These are phyloP conservation scores for Chlorocebus sabaeus DNA, from an alignment of 2,113 vertebrate genomes.

Conservation along the genomic window DNA sequence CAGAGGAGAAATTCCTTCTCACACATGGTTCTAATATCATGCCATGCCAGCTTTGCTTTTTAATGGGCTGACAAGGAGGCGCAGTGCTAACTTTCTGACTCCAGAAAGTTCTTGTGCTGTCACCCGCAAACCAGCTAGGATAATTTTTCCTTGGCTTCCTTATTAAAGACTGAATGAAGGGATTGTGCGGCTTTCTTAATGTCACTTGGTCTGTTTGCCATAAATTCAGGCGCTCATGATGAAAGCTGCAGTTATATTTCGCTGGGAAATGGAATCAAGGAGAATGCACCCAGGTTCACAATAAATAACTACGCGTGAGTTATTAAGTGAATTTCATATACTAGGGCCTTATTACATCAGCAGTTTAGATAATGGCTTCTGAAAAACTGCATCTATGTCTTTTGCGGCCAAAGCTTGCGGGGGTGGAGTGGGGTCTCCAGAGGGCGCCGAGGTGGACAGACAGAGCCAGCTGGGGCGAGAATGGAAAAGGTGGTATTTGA, in stretches of 20 bases:
- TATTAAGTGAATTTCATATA: conserved; percentile 89
- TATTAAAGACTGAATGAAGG: conserved; percentile 91
- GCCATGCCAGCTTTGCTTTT: conserved; percentile 96
- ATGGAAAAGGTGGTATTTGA: conserved; percentile 80
- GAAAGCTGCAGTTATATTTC: conserved; percentile 89
- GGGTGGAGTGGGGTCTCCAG: neutral
- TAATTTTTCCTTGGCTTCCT: conserved; percentile 90
- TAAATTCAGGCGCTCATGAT: conserved; percentile 86
- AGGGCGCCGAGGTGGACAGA: conserved; percentile 47
- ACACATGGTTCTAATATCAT: conserved; percentile 99
- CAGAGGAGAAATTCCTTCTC: conserved; percentile 97
- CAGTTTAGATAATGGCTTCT: conserved; percentile 86
- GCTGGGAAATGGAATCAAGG: conserved; percentile 87
- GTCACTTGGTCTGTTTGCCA: conserved; percentile 87
- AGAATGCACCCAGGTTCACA: conserved; percentile 86
- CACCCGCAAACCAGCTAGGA: conserved; percentile 93
- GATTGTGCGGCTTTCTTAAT: conserved; percentile 90
- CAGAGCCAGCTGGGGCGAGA: conserved; percentile 70
- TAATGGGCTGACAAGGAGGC: conserved; percentile 99
- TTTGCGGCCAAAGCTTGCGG: neutral
- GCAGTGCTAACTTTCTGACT: conserved; percentile 97
- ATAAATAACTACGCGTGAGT: conserved; percentile 89
- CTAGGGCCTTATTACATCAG: conserved; percentile 86
- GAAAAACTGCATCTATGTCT: conserved; percentile 68
- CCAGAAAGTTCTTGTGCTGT: conserved; percentile 95